phyloP scores from a whole-genome alignment of 2,113 vertebrate species.

The Indri indri region DNA sequence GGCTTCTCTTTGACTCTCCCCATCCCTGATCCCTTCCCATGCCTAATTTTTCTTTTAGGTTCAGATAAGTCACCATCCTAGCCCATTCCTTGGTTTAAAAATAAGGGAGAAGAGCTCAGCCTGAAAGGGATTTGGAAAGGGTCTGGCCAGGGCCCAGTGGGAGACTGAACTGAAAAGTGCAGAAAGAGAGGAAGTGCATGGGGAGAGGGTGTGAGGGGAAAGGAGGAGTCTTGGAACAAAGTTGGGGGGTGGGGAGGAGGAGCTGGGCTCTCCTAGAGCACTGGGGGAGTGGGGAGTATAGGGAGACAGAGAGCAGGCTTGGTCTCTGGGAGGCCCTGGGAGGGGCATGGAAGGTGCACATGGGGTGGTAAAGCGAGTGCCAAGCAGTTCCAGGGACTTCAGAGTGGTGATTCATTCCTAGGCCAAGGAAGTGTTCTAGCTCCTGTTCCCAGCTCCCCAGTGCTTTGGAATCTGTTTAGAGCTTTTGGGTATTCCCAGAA shows the following conservation, averaged over 20 bases:
- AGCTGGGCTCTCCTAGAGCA: background rate
- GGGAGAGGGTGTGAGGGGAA: background rate
- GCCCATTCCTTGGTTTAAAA: background rate
- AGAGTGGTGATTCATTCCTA: background rate
- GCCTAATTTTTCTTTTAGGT: slow-evolving; percentile 5
- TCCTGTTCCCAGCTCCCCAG: background rate
- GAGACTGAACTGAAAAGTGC: background rate
- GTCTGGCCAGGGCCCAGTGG: slow-evolving; percentile 23
- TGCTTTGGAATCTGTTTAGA: background rate
- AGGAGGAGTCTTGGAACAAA: slow-evolving; percentile 41
- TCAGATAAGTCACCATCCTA: background rate
- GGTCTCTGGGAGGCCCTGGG: background rate
- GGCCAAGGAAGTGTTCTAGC: background rate
- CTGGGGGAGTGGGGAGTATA: background rate
- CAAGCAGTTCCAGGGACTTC: background rate
- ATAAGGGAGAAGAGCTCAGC: background rate
- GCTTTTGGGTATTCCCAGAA: slow-evolving; percentile 32
- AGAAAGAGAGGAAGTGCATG: background rate
- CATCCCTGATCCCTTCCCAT: background rate
- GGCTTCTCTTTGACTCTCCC: background rate
- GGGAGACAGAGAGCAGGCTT: background rate
- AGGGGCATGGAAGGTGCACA: background rate
- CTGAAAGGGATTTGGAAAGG: slow-evolving; percentile 23
- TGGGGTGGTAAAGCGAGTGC: background rate
- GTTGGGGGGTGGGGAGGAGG: background rate